Evolutionary conservation across 2,888 invertebrate genomes (phyloP), one percentile per base, ranked within the genome.

Genomic region (Drosophila affinis): DNA sequence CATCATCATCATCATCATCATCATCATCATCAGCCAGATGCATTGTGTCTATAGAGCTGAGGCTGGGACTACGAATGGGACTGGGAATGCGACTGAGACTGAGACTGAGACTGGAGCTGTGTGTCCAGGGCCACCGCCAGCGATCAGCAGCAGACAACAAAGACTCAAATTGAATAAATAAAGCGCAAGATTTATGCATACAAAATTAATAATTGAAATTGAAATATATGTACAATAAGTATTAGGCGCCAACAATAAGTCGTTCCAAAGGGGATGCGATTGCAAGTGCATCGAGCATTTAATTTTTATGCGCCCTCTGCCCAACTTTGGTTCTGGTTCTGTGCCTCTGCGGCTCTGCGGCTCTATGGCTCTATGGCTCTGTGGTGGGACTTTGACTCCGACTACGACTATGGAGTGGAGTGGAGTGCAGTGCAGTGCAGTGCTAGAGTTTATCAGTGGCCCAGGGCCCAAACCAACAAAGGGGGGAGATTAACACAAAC

Each of bases 91-190:
- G 10, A 32, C 10, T 32, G 39, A 14, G 39, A 14, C 39, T 64
- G 62, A 47, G 12, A 14, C 14, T 39, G 39, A 14, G 39, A n/a
- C 39, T 39, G 39, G 6, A n/a, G n/a, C 39, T 65, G 58, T 47
- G 39, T 39, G 39, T n/a, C 72, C 81, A 68, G 77, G 77, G 81
- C 79, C 80, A 77, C 34, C 68, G 59, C 53, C 73, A 69, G 55
- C 62, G 67, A 72, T 52, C 75, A 78, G 73, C 85, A 82, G 76
- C 85, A 82, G 82, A 82, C 82, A 83, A 83, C 82, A 83, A 83
- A 82, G 85, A 79, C 79, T 78, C 77, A 83, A 85, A 83, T 83
- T 81, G 82, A 80, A 81, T 83, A 84, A 80, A 84, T 84, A 84
- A 83, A 77, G 85, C 75, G 49, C 75, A 77, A 79, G 83, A 85